These are phyloP conservation scores for Anoplopoma fimbria DNA, from an alignment of 2,113 vertebrate genomes.

Conservation along the genomic window DNA sequence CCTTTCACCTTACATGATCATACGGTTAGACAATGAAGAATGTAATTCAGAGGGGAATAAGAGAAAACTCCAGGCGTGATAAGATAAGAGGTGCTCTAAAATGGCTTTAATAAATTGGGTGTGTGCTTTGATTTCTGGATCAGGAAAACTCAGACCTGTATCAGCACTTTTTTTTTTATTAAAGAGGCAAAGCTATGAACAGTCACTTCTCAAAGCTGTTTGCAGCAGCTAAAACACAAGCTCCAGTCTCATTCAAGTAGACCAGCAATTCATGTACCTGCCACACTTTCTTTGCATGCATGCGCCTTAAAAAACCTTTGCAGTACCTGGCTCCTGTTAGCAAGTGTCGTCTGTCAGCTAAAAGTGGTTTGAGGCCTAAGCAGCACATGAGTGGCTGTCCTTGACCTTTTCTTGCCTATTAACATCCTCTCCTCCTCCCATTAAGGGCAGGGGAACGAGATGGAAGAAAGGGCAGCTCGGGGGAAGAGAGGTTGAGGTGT, in stretches of 20 bases:
- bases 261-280: slow-evolving; percentile 23
- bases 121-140: slow-evolving; percentile 72
- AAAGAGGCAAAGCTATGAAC: slow-evolving; percentile 32
- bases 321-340: slow-evolving; percentile 24
- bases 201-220: slow-evolving; percentile 16
- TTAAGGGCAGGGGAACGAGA: slow-evolving; percentile 64
- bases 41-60: slow-evolving; percentile 19
- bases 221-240: slow-evolving; percentile 23
- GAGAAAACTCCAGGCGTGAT: slow-evolving; percentile 43
- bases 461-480: slow-evolving; percentile 68
- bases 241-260: slow-evolving; percentile 12
- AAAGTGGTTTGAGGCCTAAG: slow-evolving; percentile 48
- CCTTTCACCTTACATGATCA: slow-evolving; percentile 45
- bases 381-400: slow-evolving; percentile 66
- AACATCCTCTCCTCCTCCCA: slow-evolving; percentile 71
- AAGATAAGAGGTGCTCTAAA: slow-evolving; percentile 44
- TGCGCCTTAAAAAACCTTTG: not conserved
- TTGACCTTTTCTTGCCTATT: slow-evolving; percentile 80
- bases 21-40: slow-evolving; percentile 21
- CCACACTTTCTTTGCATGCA: slow-evolving; percentile 7
- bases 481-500: slow-evolving; percentile 58
- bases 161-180: slow-evolving; percentile 66
- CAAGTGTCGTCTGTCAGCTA: slow-evolving; percentile 24
- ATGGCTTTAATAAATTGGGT: slow-evolving; percentile 62
- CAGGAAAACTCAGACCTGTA: slow-evolving; percentile 56